Percentiles rank a stretch among this genome's conserved stretches.
phyloP scores from a whole-genome alignment of 2,797 vertebrate genomes.

The Staurois parvus region DNA sequence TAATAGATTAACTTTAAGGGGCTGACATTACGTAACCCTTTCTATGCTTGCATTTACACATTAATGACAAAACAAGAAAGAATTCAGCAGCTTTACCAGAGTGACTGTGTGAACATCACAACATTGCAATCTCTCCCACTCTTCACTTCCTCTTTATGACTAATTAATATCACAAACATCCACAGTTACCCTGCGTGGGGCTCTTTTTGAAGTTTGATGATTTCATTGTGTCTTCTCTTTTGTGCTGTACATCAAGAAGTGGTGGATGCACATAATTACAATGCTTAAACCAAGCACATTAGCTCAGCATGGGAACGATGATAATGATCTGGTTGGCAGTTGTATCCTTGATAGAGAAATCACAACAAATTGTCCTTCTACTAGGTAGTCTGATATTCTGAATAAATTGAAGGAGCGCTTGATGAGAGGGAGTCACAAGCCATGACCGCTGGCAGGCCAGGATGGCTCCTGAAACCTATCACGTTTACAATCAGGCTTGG shows the following conservation, averaged over 20 bases:
- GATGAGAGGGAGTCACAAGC: neutral
- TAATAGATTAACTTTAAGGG: too few species aligned
- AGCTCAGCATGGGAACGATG: conserved; percentile 29
- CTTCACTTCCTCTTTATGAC: conserved; percentile 2
- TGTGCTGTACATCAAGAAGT: neutral
- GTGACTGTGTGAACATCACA: neutral
- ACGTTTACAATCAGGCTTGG: neutral
- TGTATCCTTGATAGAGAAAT: neutral
- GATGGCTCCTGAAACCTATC: neutral
- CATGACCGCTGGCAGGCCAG: neutral
- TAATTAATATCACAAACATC: neutral
- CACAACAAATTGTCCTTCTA: neutral
- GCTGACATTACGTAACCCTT: too few species aligned
- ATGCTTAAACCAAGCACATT: conserved; percentile 23
- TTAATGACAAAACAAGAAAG: neutral
- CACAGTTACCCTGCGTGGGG: neutral
- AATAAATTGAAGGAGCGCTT: neutral
- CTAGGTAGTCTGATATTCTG: neutral
- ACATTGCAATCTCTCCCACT: neutral
- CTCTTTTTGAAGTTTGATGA: neutral
- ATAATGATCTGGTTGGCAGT: neutral
- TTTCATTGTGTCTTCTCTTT: conserved; percentile 7
- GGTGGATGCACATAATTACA: conserved; percentile 27
- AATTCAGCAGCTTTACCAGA: neutral
- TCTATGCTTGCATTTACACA: neutral